phyloP scores from a whole-genome alignment of 1,140 invertebrate genomes.

The Adoxophyes honmai region DNA sequence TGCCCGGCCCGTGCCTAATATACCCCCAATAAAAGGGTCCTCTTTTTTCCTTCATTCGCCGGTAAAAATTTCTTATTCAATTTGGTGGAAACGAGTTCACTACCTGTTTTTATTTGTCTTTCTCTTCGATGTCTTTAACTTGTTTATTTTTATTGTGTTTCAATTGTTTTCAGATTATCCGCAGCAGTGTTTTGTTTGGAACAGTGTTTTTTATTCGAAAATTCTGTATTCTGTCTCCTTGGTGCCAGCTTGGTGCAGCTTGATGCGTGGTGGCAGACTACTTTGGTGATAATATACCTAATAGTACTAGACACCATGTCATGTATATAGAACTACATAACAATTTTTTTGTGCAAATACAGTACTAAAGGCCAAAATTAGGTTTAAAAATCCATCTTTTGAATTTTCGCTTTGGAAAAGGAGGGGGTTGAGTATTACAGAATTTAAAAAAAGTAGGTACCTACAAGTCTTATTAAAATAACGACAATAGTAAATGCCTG shows the following conservation, averaged over 20 bases:
- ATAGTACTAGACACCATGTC: background rate
- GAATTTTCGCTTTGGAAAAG: too few relatives aligned
- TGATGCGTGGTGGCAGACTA: background rate
- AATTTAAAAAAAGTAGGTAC: too few relatives aligned
- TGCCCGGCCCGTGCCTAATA: slow-evolving; percentile 71
- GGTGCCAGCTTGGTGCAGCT: background rate
- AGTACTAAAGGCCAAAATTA: too few relatives aligned
- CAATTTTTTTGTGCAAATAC: too few relatives aligned
- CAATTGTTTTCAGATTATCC: slow-evolving; percentile 10
- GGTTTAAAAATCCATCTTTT: too few relatives aligned
- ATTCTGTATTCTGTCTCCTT: background rate
- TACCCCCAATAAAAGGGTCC: slow-evolving; percentile 70
- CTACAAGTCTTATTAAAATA: too few relatives aligned
- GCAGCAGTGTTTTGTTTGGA: too few relatives aligned
- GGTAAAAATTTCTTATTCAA: slow-evolving; percentile 72
- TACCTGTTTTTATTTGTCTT: slow-evolving; percentile 31
- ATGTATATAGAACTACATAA: too few relatives aligned
- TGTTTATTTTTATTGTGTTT: slow-evolving; percentile 19
- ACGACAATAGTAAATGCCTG: too few relatives aligned
- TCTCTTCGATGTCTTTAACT: slow-evolving; percentile 20
- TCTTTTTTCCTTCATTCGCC: slow-evolving; percentile 57
- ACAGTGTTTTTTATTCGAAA: background rate
- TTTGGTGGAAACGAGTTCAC: slow-evolving; percentile 42
- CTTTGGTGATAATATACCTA: background rate
- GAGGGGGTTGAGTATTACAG: too few relatives aligned